Evolutionary conservation across 1,140 invertebrate genomes (phyloP), one percentile per base, ranked within the genome.

Genomic region (Procambarus virginalis): DNA sequence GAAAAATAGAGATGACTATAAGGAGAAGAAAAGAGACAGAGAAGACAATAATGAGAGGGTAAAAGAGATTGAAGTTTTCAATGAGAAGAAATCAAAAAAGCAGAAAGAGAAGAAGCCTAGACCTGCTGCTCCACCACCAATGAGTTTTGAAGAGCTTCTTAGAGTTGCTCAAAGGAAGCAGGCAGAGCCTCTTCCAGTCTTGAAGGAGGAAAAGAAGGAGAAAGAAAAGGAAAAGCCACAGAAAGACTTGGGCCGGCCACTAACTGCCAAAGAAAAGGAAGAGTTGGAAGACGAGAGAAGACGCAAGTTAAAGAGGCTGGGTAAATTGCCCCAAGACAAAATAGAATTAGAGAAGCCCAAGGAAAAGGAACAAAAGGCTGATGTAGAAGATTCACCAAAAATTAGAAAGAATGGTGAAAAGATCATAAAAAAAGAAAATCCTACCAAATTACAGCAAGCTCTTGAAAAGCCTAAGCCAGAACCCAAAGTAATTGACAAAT

Each of bases 271-370:
- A 55, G 87, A 91, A 48, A 92, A 92, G 79, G 86, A 86, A 9
- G 83, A 92, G 55, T 70, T 81, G 60, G 86, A 92, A 49, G 91
- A 89, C 2, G 88, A 84, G 46, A 77, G 81, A 34, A 77, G 88
- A 68, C 76, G 85, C 20, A 91, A 88, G 60, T 60, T 91, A n/a
- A 94, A 94, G 93, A 94, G 93, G 82, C 93, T 95, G 76, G 90
- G 90, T 2, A 92, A 92, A 64, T 60, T 92, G 46, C 86, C 86
- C n/a, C 76, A 89, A n/a, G 75, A 4, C 93, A 87, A 78, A 86
- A 94, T 49, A 93, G 97, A 2, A 95, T 96, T 20, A 95, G 97
- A 93, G 96, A 97, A 73, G 22, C 20, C n/a, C 5, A 94, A 95
- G 92, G 93, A 93, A 87, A 93, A 81, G n/a, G 77, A 70, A 64